Evolutionary conservation across 2,113 vertebrate genomes (phyloP).

Genomic region (Mesitornis unicolor): DNA sequence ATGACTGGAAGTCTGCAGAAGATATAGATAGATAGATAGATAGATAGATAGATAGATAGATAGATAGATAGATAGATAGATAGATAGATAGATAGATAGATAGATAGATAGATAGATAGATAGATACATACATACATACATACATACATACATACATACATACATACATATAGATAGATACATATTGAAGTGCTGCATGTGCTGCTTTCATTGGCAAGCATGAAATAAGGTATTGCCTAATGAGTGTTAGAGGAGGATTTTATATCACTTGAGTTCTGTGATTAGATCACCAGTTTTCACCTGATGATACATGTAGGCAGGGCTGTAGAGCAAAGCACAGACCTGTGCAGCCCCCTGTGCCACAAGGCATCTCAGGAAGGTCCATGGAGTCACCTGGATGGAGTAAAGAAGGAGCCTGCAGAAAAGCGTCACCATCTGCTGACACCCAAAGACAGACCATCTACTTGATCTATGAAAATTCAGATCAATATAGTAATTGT

Average conservation of each 20-base stretch:
- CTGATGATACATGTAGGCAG: background rate
- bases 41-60: too few species aligned
- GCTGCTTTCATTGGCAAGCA: background rate
- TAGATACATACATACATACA: too few species aligned
- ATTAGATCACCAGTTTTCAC: background rate
- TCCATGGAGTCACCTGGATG: background rate
- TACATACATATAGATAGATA: too few species aligned
- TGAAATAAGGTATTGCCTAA: background rate
- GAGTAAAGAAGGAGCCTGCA: background rate
- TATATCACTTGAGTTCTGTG: background rate
- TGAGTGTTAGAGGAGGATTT: background rate
- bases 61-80: too few species aligned
- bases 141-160: too few species aligned
- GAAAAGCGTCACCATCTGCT: background rate
- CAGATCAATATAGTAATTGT: background rate
- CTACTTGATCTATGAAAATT: background rate
- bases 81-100: too few species aligned
- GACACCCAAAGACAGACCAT: background rate
- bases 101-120: too few species aligned
- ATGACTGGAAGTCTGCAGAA: background rate
- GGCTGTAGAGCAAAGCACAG: background rate
- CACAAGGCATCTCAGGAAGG: background rate
- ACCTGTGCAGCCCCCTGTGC: background rate
- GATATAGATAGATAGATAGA: too few species aligned
- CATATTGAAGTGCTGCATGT: background rate